Evolutionary conservation across 2,888 invertebrate species (phyloP), one percentile per base, ranked within the genome.

Genomic region (Microdon myrmicae): DNA sequence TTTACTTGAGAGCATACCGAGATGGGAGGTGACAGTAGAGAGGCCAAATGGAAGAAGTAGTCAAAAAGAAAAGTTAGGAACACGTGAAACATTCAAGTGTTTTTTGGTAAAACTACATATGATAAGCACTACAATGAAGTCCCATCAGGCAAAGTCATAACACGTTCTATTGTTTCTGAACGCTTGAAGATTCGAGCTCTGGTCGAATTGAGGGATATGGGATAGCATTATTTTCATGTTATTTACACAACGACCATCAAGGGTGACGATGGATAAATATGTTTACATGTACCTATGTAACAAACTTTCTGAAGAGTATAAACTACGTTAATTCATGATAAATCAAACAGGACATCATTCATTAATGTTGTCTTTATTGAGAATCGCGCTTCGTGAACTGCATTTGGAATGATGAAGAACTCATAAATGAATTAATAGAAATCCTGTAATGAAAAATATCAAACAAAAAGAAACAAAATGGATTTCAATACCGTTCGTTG

Each of bases 11-110:
- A n/a, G n/a, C n/a, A n/a, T n/a, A n/a, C n/a, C n/a, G n/a, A n/a
- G n/a, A n/a, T n/a, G 80, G 94, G 95, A 79, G 92, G 92, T 75
- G 90, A 91, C 70, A 94, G 94, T 73, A 94, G 94, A 71, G 94
- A 94, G 84, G 94, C 94, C 75, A 95, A 95, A 80, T 95, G 95
- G 92, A 95, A 95, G 94, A 99, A 99, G 95, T 99, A 99, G 99
- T 98, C 98, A 73, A 99, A 99, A 85, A 99, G 99, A 90, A 99
- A 99, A 89, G 96, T 97, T 71, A 91, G 99, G 79, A 99, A 99
- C 82, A 99, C 99, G 87, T 86, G 99, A 77, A 98, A 98, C 87
- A 99, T 99, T 82, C 91, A 96, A 81, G 96, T 99, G 37, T 83
- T 99, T 74, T 99, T 99, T 79, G 99, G 99, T 81, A 94, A 96